Conservation (phyloP, 2,113 vertebrate genomes). For the Pseudonaja textilis region DNA sequence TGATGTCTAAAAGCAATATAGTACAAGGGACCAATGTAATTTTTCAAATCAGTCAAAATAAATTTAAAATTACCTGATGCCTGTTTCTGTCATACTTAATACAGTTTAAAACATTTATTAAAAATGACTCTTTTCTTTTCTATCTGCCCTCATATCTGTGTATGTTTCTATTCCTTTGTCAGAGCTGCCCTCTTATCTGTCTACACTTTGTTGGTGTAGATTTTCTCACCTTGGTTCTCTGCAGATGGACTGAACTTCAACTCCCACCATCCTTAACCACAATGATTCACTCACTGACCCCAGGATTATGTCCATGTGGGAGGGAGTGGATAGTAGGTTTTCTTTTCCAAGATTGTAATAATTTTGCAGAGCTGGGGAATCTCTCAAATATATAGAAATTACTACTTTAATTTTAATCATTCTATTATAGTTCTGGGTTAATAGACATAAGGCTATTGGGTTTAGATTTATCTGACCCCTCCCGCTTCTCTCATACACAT, state of each 20-base stretch:
- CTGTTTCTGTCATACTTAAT: background rate
- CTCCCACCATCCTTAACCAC: no score
- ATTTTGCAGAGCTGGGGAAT: background rate
- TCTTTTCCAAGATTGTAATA: background rate
- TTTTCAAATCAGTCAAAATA: background rate
- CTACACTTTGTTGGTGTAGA: background rate
- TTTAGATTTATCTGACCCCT: no score
- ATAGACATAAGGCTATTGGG: no score
- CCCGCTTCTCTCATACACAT: no score
- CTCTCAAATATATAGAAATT: background rate
- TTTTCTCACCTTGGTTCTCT: background rate
- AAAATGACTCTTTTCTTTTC: background rate
- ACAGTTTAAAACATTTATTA: background rate
- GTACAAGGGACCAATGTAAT: background rate
- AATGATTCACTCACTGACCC: background rate
- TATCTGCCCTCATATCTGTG: background rate
- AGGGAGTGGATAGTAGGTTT: background rate
- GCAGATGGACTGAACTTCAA: background rate
- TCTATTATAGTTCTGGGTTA: background rate
- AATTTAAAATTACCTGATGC: background rate
- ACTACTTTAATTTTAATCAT: background rate
- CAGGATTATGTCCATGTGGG: background rate
- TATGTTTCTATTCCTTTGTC: background rate
- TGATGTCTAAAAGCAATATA: background rate
- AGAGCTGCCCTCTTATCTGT: background rate